Conservation (phyloP, 2,797 vertebrate species). For the Dendrocincla tyrannina region DNA sequence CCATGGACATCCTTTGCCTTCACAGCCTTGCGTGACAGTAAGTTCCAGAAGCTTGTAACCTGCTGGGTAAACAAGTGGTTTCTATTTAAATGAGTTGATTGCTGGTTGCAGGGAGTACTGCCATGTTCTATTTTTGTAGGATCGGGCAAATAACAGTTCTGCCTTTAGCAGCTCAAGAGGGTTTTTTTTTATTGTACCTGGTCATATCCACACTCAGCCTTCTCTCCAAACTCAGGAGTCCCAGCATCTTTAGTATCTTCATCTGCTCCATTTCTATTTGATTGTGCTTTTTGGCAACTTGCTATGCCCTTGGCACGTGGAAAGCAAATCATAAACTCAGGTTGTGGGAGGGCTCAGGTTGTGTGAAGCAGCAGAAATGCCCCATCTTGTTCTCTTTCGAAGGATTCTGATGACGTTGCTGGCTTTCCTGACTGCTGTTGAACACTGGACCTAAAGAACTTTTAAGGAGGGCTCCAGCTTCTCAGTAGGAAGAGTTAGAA, state of each 20-base stretch:
- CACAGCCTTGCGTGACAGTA: background rate
- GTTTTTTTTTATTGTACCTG: background rate
- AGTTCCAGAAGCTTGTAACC: background rate
- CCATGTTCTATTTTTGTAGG: background rate
- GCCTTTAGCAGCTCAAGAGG: background rate
- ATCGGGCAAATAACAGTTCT: background rate
- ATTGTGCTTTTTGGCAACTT: background rate
- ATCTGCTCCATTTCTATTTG: background rate
- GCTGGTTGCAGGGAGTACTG: background rate
- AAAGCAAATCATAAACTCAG: background rate
- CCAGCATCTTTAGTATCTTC: background rate
- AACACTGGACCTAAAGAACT: background rate
- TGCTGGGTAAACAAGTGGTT: background rate
- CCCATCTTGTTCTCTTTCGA: background rate
- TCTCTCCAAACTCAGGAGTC: background rate
- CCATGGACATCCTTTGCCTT: background rate
- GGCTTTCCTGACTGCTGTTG: background rate
- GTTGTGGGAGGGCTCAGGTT: rapidly evolving
- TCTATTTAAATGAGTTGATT: background rate
- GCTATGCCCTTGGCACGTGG: background rate
- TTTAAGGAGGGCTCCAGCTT: background rate
- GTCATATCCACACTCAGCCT: background rate
- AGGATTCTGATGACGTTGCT: background rate
- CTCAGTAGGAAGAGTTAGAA: background rate
- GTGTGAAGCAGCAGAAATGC: background rate